Percentiles rank a stretch among this genome's conserved stretches.
These are phyloP conservation scores for Numenius phaeopus DNA, from an alignment of 2,797 vertebrate species.

Conservation along the genomic window DNA sequence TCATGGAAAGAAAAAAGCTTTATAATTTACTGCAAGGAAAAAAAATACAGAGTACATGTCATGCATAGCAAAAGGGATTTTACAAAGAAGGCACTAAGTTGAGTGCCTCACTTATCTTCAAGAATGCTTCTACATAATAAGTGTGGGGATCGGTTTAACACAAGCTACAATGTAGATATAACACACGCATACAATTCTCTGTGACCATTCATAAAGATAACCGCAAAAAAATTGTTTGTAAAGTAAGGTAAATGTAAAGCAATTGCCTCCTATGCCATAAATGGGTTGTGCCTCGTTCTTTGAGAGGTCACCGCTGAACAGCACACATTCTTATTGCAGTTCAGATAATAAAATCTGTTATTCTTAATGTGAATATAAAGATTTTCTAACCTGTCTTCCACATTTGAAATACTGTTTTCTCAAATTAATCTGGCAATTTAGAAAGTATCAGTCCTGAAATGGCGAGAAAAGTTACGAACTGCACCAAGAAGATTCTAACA, in stretches of 20 bases:
- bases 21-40: constrained; percentile 65
- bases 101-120: constrained; percentile 68
- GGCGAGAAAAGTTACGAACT: not conserved
- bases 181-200: constrained; percentile 16
- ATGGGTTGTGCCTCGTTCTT: constrained; percentile 38
- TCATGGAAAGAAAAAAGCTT: constrained; percentile 71
- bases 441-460: not conserved
- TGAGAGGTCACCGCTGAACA: constrained; percentile 22
- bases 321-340: not conserved
- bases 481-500: not conserved
- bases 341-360: constrained; percentile 43
- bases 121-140: constrained; percentile 55
- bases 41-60: constrained; percentile 67
- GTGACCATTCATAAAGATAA: constrained; percentile 49
- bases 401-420: not conserved
- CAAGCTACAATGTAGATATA: constrained; percentile 44
- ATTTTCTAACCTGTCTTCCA: not conserved
- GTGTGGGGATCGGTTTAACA: constrained; percentile 44
- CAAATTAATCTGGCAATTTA: not conserved
- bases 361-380: not conserved
- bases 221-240: constrained; percentile 38
- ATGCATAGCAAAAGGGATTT: constrained; percentile 73
- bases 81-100: constrained; percentile 71
- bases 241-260: constrained; percentile 56
- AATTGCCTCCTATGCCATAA: constrained; percentile 35